Conservation (phyloP, 2,888 invertebrate species). For the Agonopterix heracliana region DNA sequence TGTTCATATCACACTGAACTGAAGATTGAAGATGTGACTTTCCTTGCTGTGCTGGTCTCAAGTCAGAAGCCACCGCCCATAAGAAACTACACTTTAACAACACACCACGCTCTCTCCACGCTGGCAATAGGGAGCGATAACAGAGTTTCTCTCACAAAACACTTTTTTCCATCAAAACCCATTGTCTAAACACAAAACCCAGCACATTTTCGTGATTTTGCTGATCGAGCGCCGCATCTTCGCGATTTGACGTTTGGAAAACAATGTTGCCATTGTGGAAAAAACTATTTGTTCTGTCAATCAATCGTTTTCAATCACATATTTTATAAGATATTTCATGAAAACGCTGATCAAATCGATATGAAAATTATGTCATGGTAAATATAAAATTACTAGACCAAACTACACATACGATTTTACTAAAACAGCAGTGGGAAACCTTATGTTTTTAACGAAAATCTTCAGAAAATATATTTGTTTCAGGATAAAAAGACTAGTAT, state of each 20-base stretch:
- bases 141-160: slow-evolving; percentile 16
- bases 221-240: neutral
- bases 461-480: too few species aligned
- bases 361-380: too few species aligned
- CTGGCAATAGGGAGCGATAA: neutral
- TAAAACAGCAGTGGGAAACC: too few species aligned
- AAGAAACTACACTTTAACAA: slow-evolving; percentile 8
- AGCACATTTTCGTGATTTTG: slow-evolving; percentile 23
- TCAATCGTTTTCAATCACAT: too few species aligned
- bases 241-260: neutral
- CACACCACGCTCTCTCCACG: slow-evolving; percentile 6
- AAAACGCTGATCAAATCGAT: too few species aligned
- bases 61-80: slow-evolving; percentile 10
- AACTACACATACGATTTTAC: too few species aligned
- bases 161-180: slow-evolving; percentile 24
- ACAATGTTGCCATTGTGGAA: neutral
- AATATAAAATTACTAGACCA: too few species aligned
- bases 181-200: slow-evolving; percentile 27
- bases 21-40: too few species aligned
- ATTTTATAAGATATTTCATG: too few species aligned
- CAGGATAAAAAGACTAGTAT: too few species aligned
- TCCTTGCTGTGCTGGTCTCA: neutral
- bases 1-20: neutral
- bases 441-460: too few species aligned
- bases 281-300: neutral